Base-by-base conservation (phyloP, 2,113 vertebrate genomes). In the Phylloscopus trochilus region DNA sequence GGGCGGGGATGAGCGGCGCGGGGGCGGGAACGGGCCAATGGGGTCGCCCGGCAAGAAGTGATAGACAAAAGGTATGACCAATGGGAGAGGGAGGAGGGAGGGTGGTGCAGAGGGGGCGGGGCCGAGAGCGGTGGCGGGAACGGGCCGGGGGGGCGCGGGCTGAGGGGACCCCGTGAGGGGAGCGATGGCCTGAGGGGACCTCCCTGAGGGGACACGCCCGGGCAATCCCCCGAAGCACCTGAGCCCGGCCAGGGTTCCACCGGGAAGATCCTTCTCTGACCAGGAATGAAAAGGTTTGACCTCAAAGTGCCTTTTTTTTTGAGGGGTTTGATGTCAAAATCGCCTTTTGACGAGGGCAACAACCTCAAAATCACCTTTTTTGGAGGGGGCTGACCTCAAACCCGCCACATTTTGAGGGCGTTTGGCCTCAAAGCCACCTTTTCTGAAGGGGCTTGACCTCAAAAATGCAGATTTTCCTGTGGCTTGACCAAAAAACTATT, bases 171-270 rank as follows among this genome's bases (percentile, higher is more conserved):
- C 9, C 44, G 24, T 87, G 63, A 87, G 64, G 56, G 64, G 30
- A 75, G 60, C 52, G 30, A 0, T 1, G 51, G 35, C 83, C 62
- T 6, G 20, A 21, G 52, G 0, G 24, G 52, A 58, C 3, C 16
- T 7, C 22, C 28, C 10, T 49, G 75, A 72, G 75, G 75, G 66
- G 17, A 56, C 23, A 0, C 7, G 13, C 6, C 62, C 22, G 13
- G 5, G 4, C 2, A 0, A 27, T 1, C 13, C 24, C 24, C 11
- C 14, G 9, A 1, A 26, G 0, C 58, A 35, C 43, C 67, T 0
- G 22, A 51, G 33, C 37, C 15, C 15, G 5, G 51, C 28, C 59
- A 3, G 3, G 15, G 2, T 23, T n/a, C 41, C 41, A 39, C 28
- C n/a, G 18, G 14, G 5, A 44, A 43, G 1, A 66, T 22, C 59